phyloP scores from a whole-genome alignment of 2,113 vertebrate genomes.

The Prunella fulvescens region DNA sequence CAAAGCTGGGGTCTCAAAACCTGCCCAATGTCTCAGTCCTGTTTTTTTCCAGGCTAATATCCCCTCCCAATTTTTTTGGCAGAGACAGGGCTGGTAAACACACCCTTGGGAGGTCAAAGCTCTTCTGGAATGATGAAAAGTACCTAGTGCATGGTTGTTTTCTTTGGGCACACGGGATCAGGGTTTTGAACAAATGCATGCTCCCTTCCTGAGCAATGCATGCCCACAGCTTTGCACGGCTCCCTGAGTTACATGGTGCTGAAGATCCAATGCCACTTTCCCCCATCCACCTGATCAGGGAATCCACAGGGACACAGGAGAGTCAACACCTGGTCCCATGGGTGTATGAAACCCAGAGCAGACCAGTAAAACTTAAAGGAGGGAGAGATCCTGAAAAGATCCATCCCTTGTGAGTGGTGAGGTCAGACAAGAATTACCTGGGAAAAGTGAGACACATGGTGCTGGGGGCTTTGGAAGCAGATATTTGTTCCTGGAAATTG shows the following conservation, averaged over 20 bases:
- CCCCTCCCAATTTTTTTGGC: background rate
- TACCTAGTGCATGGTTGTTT: background rate
- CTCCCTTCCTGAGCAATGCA: background rate
- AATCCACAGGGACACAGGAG: background rate
- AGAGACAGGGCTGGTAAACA: background rate
- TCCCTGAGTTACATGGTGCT: rapidly evolving
- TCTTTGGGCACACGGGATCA: background rate
- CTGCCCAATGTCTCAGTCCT: background rate
- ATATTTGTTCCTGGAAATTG: background rate
- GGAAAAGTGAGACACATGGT: rapidly evolving
- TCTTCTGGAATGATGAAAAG: background rate
- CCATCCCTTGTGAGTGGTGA: rapidly evolving
- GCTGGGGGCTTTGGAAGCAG: background rate
- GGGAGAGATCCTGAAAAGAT: background rate
- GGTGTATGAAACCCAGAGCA: background rate
- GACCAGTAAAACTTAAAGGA: background rate
- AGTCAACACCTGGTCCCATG: background rate
- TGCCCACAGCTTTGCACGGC: rapidly evolving
- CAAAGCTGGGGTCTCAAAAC: background rate
- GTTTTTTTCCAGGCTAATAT: background rate
- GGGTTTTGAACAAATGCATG: background rate
- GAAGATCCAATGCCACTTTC: background rate
- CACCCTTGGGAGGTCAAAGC: background rate
- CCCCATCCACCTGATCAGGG: background rate
- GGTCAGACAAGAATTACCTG: background rate